A percentile compares a stretch with the other conserved stretches of the same genome.
Evolutionary conservation across 2,888 invertebrate species (phyloP).

Genomic region (Flexamia atlantica): DNA sequence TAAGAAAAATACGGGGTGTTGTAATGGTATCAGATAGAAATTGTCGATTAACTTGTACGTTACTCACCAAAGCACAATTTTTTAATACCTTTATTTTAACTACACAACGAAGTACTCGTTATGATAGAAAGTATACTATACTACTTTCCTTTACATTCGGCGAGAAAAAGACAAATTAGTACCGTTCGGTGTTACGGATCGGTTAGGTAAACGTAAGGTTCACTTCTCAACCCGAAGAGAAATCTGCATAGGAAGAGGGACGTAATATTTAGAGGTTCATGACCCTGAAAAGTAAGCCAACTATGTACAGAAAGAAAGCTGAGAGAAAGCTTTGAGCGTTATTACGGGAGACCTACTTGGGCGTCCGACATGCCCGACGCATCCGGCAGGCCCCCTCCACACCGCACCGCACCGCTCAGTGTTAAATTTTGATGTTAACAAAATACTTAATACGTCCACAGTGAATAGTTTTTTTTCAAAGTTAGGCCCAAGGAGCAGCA

Average conservation of each 20-base stretch:
- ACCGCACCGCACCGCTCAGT: background rate
- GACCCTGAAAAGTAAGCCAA: slow-evolving; percentile 56
- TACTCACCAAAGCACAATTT: too few species aligned
- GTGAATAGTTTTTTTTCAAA: too few species aligned
- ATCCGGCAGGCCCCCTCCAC: slow-evolving; percentile 23
- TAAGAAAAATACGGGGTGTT: too few species aligned
- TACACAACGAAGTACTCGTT: too few species aligned
- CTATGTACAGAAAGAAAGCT: slow-evolving; percentile 54
- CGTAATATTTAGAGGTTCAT: slow-evolving; percentile 58
- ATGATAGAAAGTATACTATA: too few species aligned
- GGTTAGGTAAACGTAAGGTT: slow-evolving; percentile 29
- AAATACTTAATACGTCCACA: too few species aligned
- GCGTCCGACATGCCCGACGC: slow-evolving; percentile 1
- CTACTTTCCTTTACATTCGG: too few species aligned
- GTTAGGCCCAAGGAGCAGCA: too few species aligned
- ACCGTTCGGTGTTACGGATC: background rate
- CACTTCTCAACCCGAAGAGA: slow-evolving; percentile 11
- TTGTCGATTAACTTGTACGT: too few species aligned
- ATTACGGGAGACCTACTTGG: slow-evolving; percentile 38
- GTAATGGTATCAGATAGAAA: too few species aligned
- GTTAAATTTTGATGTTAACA: too few species aligned
- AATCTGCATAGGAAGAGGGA: slow-evolving; percentile 38
- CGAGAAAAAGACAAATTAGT: background rate
- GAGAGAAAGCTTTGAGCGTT: slow-evolving; percentile 48
- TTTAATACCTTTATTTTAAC: too few species aligned